Base-by-base conservation (phyloP, 2,888 invertebrate genomes). In the Aspidapion aeneum region DNA sequence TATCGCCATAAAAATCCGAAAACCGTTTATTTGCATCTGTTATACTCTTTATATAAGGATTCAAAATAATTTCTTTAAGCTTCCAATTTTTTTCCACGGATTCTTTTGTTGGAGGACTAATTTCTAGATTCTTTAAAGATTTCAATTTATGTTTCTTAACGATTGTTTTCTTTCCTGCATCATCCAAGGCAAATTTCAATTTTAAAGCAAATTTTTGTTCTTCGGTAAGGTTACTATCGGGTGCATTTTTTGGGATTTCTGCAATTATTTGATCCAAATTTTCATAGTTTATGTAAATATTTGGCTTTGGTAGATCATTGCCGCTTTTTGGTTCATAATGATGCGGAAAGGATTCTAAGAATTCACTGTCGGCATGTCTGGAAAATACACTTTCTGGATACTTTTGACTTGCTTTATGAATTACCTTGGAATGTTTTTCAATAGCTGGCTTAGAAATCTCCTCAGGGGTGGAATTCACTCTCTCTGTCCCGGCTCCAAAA, bases 181-280 rank as follows among this genome's bases (percentile, higher is more conserved):
- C 72, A n/a, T 74, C 72, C 59, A 76, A 65, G 12, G 74, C 72
- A n/a, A 66, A 61, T 58, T 72, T 72, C 17, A 77, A 62, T 57
- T 73, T 74, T 21, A 72, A 21, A 12, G 76, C 74, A 58, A 76
- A 76, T 54, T 66, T 66, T 61, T 77, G 74, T 62, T 77, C 75
- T 52, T 74, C 73, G 3, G 70, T 74, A 7, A 77, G 59, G 55
- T 71, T 61, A 17, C 65, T 62, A 57, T 74, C 72, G 0, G 74
- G 69, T 2, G 66, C 55, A 18, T 71, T 69, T 3, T 69, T 69
- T 21, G 75, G 74, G 49, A 77, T 75, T 12, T 67, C 62, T 12
- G 62, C 64, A 16, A 72, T 69, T 35, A 77, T 74, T 18, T 67
- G 65, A 16, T 75, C 73, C 21, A 77, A 55, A 21, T 73, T 75